Base-by-base conservation (phyloP, 2,888 invertebrate genomes). In the Megastigmus dorsalis region DNA sequence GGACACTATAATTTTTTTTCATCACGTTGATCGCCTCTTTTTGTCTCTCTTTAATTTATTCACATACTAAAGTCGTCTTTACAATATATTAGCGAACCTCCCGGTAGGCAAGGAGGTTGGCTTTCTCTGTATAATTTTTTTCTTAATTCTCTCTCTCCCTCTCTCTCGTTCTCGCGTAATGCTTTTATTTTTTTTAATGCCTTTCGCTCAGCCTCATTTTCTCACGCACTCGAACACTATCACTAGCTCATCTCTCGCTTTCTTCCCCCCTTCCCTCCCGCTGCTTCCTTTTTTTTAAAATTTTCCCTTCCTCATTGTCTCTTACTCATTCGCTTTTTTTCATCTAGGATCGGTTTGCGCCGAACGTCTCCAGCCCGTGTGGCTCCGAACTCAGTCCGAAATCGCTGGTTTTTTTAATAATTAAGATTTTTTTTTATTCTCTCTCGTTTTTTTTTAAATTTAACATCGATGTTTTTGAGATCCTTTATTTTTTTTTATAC, bases 101-200 rank as follows among this genome's bases (percentile, higher is more conserved):
- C 88, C 87, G 87, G 88, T 88, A 87, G 84, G 82, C 87, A 87
- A 87, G 87, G 86, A 86, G 86, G 85, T 83, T 85, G 84, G 86
- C 87, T 82, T 81, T 86, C 86, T 86, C 87, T 88, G 86, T 87
- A 87, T 87, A 87, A 87, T 87, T 87, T 86, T 83, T 81, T 82
- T 81, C 81, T 82, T 81, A 80, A 78, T 79, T 80, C 67, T 77
- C 48, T 55, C 26, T 54, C 72, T 74, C 55, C 68, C 76, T 52
- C 76, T 66, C 76, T 78, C 76, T 79, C 78, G 67, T 50, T 23
- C 73, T 43, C 76, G 79, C 77, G 74, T 74, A 66, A 73, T 67
- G 43, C 67, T 72, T 70, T 69, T 75, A 55, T 59, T 74, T 68
- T 60, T 71, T 62, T 73, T 30, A 62, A 74, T 80, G 79, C 79